Evolutionary conservation across 2,113 vertebrate species (phyloP).

Genomic region (Phycodurus eques): DNA sequence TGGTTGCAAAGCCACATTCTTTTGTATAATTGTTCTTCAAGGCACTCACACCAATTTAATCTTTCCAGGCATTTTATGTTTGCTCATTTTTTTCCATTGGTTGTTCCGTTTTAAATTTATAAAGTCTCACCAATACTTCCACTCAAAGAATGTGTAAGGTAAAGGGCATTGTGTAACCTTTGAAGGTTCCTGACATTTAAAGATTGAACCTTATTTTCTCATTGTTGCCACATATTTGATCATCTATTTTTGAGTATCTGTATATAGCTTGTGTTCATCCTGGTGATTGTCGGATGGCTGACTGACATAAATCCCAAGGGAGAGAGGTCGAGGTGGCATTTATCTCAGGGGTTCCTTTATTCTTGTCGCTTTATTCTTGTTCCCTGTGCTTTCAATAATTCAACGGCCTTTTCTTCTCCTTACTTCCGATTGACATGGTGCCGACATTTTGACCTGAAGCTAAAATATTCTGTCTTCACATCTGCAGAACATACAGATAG

Average conservation of each 20-base stretch:
- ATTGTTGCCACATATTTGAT: not conserved
- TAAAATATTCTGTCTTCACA: not conserved
- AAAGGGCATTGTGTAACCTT: not conserved
- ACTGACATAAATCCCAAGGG: conserved; percentile 25
- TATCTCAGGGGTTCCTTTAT: conserved; percentile 54
- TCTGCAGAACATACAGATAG: not conserved
- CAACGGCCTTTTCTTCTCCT: conserved; percentile 47
- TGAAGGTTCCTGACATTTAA: not conserved
- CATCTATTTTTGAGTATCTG: not conserved
- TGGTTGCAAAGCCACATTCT: not conserved
- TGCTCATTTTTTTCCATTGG: not conserved
- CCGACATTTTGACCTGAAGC: not conserved
- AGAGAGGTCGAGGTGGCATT: conserved; percentile 52
- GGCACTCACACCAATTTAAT: no score
- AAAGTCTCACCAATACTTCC: not conserved
- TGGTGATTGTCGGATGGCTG: not conserved
- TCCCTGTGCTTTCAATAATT: conserved; percentile 63
- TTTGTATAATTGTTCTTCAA: no score
- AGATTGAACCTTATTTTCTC: not conserved
- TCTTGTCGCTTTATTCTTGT: conserved; percentile 38
- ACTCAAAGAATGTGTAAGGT: not conserved
- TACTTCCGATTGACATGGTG: conserved; percentile 15
- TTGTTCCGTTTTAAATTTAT: not conserved
- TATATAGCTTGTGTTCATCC: not conserved
- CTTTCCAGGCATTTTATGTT: no score